Evolutionary conservation across 1,140 invertebrate species (phyloP).

Genomic region (Lucilia sericata): DNA sequence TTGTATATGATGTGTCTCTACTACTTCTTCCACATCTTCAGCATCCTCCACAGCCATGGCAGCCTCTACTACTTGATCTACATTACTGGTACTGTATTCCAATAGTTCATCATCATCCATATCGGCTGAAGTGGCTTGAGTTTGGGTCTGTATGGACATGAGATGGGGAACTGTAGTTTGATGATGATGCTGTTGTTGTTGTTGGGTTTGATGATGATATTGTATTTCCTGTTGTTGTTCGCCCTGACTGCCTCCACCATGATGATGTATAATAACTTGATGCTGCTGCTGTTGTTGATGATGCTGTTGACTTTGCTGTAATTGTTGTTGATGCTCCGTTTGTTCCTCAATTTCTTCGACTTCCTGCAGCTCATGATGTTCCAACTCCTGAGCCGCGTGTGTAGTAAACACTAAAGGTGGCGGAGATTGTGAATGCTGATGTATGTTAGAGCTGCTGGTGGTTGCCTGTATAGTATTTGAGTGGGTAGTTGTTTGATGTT

Average conservation of each 20-base stretch:
- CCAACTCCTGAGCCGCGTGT: constrained; percentile 22
- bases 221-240: constrained; percentile 51
- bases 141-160: constrained; percentile 33
- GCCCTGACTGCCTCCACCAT: not conserved
- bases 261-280: constrained; percentile 47
- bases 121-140: constrained; percentile 17
- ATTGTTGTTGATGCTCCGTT: constrained; percentile 54
- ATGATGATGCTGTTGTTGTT: constrained; percentile 55
- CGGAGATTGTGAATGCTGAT: constrained; percentile 46
- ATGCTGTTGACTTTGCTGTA: constrained; percentile 52
- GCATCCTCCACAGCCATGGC: constrained; percentile 26
- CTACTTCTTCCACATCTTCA: constrained; percentile 47
- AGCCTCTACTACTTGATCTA: constrained; percentile 30
- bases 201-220: constrained; percentile 52
- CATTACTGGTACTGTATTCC: constrained; percentile 33
- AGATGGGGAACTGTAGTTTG: constrained; percentile 17
- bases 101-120: constrained; percentile 29
- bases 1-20: constrained; percentile 50
- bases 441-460: not conserved
- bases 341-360: constrained; percentile 50
- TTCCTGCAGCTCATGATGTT: constrained; percentile 44
- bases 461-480: not conserved
- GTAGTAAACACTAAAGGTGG: constrained; percentile 49
- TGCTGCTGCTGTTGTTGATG: constrained; percentile 51
- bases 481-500: constrained; percentile 42